Percentiles rank a stretch among this genome's conserved stretches.
Conservation (phyloP, 1,140 invertebrate species). For the Drosophila grimshawi region DNA sequence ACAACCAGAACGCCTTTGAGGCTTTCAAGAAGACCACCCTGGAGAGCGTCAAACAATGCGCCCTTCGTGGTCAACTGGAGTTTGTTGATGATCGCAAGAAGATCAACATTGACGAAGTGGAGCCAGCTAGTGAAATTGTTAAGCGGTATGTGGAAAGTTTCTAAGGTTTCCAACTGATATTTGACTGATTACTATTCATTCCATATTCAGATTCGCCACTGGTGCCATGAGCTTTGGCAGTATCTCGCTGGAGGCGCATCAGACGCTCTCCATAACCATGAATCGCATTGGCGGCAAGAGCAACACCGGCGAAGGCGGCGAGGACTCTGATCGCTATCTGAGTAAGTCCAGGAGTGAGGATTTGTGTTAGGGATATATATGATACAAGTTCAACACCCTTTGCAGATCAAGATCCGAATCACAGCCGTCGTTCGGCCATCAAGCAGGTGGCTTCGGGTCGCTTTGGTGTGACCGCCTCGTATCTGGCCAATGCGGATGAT, state of each 20-base stretch:
- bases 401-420: constrained; percentile 89
- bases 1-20: constrained; percentile 93
- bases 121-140: constrained; percentile 96
- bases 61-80: constrained; percentile 96
- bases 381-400: not conserved
- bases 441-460: constrained; percentile 98
- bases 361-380: not conserved
- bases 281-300: constrained; percentile 98
- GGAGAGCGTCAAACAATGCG: constrained; percentile 94
- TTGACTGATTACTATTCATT: not conserved
- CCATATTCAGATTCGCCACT: constrained; percentile 71
- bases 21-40: constrained; percentile 94
- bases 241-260: constrained; percentile 94
- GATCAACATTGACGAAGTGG: constrained; percentile 94
- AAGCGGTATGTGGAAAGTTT: constrained; percentile 88
- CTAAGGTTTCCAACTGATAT: not conserved
- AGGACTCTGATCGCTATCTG: constrained; percentile 94
- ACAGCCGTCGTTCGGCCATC: constrained; percentile 92
- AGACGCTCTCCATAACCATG: constrained; percentile 98
- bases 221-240: constrained; percentile 88
- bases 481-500: constrained; percentile 98
- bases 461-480: constrained; percentile 99
- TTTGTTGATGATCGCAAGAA: constrained; percentile 90
- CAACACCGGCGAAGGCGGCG: constrained; percentile 98
- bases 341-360: constrained; percentile 83